Evolutionary conservation across 2,113 vertebrate genomes (phyloP).

Genomic region (Calcarius ornatus): DNA sequence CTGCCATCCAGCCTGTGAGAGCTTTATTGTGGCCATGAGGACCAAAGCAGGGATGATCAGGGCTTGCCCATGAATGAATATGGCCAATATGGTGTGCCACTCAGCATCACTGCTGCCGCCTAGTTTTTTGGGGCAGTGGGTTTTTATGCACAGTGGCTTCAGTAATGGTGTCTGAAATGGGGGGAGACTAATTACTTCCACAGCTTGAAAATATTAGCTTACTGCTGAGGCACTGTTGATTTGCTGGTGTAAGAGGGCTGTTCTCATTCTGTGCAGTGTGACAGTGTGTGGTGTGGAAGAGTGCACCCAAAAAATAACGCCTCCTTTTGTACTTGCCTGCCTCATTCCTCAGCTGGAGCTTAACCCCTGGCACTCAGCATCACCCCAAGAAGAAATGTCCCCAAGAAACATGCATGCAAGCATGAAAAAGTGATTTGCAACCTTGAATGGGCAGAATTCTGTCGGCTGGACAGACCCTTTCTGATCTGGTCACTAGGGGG

Average conservation of each 20-base stretch:
- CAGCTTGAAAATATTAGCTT: background rate
- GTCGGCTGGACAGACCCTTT: background rate
- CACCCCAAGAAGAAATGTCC: constrained; percentile 9
- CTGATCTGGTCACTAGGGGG: background rate
- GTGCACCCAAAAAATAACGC: accelerated
- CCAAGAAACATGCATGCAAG: background rate
- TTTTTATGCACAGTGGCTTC: background rate
- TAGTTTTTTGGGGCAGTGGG: accelerated
- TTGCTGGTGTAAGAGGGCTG: background rate
- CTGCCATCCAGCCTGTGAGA: background rate
- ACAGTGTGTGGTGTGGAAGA: background rate
- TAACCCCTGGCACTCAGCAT: background rate
- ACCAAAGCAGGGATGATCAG: accelerated
- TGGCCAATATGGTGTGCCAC: accelerated
- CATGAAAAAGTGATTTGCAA: constrained; percentile 21
- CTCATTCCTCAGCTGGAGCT: constrained; percentile 7
- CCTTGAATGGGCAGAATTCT: background rate
- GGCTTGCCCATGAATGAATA: background rate
- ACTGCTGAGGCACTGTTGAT: background rate
- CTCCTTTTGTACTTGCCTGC: background rate
- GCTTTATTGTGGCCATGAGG: background rate
- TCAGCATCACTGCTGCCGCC: background rate
- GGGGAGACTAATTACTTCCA: background rate
- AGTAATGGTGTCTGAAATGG: background rate
- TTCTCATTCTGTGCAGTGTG: background rate